Conservation (phyloP, 1,140 invertebrate genomes). For the Hormaphis cornu region DNA sequence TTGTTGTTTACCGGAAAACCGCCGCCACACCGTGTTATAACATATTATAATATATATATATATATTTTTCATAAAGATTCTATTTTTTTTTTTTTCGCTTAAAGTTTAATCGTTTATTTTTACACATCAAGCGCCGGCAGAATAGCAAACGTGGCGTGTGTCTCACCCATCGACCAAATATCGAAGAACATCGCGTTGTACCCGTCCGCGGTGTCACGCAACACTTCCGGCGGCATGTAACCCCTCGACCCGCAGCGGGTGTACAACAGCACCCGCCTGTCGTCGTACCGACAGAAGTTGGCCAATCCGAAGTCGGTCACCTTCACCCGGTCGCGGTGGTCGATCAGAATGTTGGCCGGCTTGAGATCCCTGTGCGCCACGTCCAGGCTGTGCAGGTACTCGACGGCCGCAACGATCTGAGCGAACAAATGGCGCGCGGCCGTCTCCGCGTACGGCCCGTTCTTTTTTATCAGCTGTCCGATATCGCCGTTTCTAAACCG, state of each 20-base stretch:
- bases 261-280: conserved; percentile 82
- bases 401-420: conserved; percentile 82
- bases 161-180: conserved; percentile 85
- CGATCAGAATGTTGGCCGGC: conserved; percentile 78
- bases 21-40: too few relatives aligned
- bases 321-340: conserved; percentile 91
- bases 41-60: too few relatives aligned
- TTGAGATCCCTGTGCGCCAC: conserved; percentile 87
- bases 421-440: conserved; percentile 52
- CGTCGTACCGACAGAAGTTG: conserved; percentile 89
- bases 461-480: conserved; percentile 56
- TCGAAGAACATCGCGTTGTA: conserved; percentile 94
- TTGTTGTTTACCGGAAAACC: too few relatives aligned
- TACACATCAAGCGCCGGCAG: background rate
- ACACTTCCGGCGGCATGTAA: conserved; percentile 49
- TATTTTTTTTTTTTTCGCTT: too few relatives aligned
- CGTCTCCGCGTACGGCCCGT: conserved; percentile 48
- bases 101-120: too few relatives aligned
- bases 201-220: background rate
- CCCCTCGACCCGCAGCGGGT: conserved; percentile 99
- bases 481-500: conserved; percentile 70
- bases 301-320: conserved; percentile 98
- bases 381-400: conserved; percentile 79
- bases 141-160: too few relatives aligned
- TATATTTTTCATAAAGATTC: too few relatives aligned